Conservation (phyloP, 2,113 vertebrate genomes). For the Alectura lathami region DNA sequence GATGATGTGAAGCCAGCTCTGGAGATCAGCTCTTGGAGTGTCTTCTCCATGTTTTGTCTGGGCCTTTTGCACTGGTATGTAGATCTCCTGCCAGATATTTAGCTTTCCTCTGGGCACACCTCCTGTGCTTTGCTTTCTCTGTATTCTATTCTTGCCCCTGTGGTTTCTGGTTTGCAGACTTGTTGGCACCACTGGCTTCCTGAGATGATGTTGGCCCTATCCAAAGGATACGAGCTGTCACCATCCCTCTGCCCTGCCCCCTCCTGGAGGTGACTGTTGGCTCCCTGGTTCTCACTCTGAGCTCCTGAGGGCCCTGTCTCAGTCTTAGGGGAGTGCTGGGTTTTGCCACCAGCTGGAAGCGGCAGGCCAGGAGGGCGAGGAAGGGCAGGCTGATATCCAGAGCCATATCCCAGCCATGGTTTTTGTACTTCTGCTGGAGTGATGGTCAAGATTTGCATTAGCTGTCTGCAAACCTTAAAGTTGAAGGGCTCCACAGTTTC, state of each 20-base stretch:
- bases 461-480: too few species aligned
- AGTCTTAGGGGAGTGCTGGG: not conserved
- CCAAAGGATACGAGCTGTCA: not conserved
- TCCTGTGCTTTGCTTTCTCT: not conserved
- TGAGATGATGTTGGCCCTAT: not conserved
- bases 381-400: not conserved
- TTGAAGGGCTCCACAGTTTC: not conserved
- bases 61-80: not conserved
- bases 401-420: not conserved
- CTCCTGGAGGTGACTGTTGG: not conserved
- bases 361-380: not conserved
- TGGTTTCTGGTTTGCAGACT: not conserved
- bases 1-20: not conserved
- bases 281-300: not conserved
- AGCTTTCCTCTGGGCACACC: not conserved
- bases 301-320: not conserved
- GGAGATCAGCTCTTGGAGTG: not conserved
- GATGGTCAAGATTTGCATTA: not conserved
- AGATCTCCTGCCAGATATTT: not conserved
- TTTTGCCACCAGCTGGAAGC: not conserved
- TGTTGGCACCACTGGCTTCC: not conserved
- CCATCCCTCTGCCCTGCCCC: not conserved
- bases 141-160: accelerated
- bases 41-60: accelerated
- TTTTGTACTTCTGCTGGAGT: not conserved